Base-by-base conservation (phyloP, 2,888 invertebrate genomes). In the Notodonta dromedarius region DNA sequence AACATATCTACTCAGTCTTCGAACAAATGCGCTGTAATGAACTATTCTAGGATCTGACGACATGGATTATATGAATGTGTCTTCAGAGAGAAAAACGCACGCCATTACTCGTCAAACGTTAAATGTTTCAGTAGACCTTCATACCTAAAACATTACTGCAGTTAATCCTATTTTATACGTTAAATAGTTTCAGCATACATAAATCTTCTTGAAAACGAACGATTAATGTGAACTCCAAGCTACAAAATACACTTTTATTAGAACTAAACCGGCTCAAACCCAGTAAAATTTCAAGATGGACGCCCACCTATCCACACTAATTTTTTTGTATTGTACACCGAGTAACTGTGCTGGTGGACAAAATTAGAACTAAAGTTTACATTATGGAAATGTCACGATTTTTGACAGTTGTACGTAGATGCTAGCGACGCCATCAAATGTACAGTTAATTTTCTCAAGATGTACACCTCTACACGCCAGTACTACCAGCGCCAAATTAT, bases 241-340 rank as follows among this genome's bases (percentile, higher is more conserved):
- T 88, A 89, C 84, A 91, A 91, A 90, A 88, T 88, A 88, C 92
- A 92, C 90, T 92, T 91, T 88, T 91, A 93, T 90, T 94, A 91
- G 90, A 93, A 93, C 89, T 93, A 91, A 94, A 95, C 96, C 96
- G 96, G 96, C 96, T 96, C 96, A 95, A 94, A 95, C 94, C 94
- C 94, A 95, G 94, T 94, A 94, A 94, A 95, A 95, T 96, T 83
- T 95, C 96, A 96, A 96, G 96, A 96, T 96, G 96, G 96, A 96
- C 95, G 96, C 95, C 94, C 95, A 95, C 95, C 94, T 95, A 94
- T 95, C 85, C 84, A 83, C 74, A 50, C 50, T 50, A 50, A 46
- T n/a, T 46, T 46, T 46, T 42, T 46, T 46, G 46, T 46, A 46
- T n/a, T 42, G 11, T 42, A 9, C 11, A 42, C 42, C 42, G 12